Base-by-base conservation (phyloP, 1,140 invertebrate species). In the Achatina immaculata region DNA sequence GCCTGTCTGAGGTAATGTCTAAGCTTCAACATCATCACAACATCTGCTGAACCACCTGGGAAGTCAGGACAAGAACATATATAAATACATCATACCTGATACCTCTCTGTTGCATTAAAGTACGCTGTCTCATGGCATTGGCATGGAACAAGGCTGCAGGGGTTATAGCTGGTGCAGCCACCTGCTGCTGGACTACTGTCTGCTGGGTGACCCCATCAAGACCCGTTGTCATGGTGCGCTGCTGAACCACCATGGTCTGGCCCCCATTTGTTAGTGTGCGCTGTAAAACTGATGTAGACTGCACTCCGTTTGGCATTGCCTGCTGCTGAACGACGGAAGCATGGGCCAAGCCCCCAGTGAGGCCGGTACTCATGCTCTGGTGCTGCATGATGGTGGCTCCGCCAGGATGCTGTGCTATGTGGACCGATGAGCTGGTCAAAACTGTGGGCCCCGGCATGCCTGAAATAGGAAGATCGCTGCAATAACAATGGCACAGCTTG, bases 321-420 rank as follows among this genome's bases (percentile, higher is more conserved):
- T 78, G 76, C 28, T 78, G 58, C 65, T 78, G 76, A 38, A 78
- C 34, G 6, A 78, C 58, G 1, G 76, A 68, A 21, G 76, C 62
- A 40, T 68, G 76, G 1, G 76, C 7, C 36, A 68, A 34, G 28
- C 38, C 42, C 36, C 76, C 76, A 77, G 1, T 62, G 0, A 42
- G 51, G 1, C 73, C 73, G 4, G 75, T 55, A 31, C 76, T 78
- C n/a, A 78, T 38, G 11, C 34, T 78, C 62, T 78, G 76, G 6
- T 66, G 58, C n/a, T 43, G 76, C 76, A 78, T 66, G 11, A 78
- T 78, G 40, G 76, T 78, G 16, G 76, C 76, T 7, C 76, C 76
- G n/a, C 62, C 31, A 1, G 58, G 76, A 31, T 78, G 76, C 42
- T 66, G 58, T 31, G 58, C 58, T 31, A 78, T 45, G 62, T 68